Conservation (phyloP, 2,797 vertebrate species). For the Ciconia nigra region DNA sequence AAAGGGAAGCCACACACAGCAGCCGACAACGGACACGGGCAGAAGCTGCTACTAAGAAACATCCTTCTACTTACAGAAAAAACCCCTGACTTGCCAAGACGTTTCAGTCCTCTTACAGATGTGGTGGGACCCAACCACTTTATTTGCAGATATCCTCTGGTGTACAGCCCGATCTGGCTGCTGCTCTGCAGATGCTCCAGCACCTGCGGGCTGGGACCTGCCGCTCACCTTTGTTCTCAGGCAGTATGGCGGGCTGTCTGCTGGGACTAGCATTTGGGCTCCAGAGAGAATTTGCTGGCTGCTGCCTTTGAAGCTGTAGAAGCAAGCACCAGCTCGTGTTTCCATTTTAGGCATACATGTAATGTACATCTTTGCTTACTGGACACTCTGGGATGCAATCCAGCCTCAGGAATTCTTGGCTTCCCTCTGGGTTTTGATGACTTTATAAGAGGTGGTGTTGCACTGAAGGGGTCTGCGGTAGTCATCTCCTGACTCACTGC, state of each 20-base stretch:
- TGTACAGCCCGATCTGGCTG: neutral
- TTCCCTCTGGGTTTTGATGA: slow-evolving; percentile 32
- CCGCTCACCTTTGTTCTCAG: slow-evolving; percentile 8
- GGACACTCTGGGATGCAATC: slow-evolving; percentile 6
- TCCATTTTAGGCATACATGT: slow-evolving; percentile 30
- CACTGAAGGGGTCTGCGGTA: neutral
- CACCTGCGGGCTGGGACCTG: neutral
- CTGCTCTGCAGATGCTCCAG: neutral
- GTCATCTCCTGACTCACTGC: slow-evolving; percentile 11
- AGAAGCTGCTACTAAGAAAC: slow-evolving; percentile 12
- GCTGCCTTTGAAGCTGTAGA: slow-evolving; percentile 29
- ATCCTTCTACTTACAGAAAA: neutral
- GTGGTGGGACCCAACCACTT: neutral
- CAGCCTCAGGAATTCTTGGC: slow-evolving; percentile 38
- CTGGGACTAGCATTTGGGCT: slow-evolving; percentile 1
- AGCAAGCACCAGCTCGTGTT: neutral
- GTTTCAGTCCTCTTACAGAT: neutral
- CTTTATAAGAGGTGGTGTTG: slow-evolving; percentile 27
- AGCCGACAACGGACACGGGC: neutral
- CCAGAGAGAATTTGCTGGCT: slow-evolving; percentile 19
- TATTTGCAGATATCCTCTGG: neutral
- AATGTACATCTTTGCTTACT: slow-evolving; percentile 38
- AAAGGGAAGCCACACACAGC: slow-evolving; percentile 53
- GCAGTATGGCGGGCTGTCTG: neutral
- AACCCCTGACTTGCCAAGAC: neutral